Evolutionary conservation across 2,888 invertebrate species (phyloP), one percentile per base, ranked within the genome.

Genomic region (Nomada flava): DNA sequence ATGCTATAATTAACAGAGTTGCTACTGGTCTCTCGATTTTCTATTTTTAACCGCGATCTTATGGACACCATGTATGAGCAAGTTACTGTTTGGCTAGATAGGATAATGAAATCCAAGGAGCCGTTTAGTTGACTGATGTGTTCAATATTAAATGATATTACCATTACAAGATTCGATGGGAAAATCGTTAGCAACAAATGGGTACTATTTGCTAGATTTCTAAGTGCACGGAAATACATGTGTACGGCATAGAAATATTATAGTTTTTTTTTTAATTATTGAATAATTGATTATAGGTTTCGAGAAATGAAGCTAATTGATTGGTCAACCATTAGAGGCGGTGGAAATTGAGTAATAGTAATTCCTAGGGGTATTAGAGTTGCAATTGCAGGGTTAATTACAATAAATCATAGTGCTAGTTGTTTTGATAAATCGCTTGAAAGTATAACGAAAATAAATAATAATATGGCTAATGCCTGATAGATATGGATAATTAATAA

Each of bases 1-100:
- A 55, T 78, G 79, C 79, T 82, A 82, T 86, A 90, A 89, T 89
- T 90, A 90, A 82, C 83, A 79, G 67, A 80, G 57, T 72, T 57
- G 83, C 90, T 87, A 87, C 90, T 84, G 82, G 84, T 80, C 65
- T 69, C 75, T 67, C 67, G 29, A 47, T 77, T 68, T 79, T 47
- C 36, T 36, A 5, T 7, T 74, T 62, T 73, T 64, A 42, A 23
- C 79, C 64, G 64, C 2, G 10, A 1, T 1, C 71, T 55, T 52
- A 57, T n/a, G 62, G 29, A 26, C n/a, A 52, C 36, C 29, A 1
- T 50, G 26, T 29, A 64, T 47, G 42, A 18, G 11, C 36, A 36
- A 36, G 36, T 50, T 20, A 36, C 20, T 26, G 11, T 15, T 42
- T 20, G 23, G 42, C 47, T 50, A 7, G 5, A 59, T 44, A 20